Percentiles rank a stretch among this genome's conserved stretches.
These are phyloP conservation scores for Micrastur ruficollis DNA, from an alignment of 2,797 vertebrate species.

Conservation along the genomic window DNA sequence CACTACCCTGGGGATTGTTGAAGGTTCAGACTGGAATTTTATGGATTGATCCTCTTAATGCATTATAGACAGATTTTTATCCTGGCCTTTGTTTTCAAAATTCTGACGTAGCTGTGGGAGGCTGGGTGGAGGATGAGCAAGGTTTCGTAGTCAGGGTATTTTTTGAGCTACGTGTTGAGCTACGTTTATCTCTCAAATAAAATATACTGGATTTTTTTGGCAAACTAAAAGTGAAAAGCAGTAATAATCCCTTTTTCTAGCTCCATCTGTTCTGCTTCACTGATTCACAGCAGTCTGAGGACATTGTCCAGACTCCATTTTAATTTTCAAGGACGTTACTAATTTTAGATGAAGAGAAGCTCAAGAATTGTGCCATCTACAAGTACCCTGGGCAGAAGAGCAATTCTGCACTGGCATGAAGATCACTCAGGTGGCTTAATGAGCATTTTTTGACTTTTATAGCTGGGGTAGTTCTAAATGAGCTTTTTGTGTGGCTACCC, in stretches of 20 bases:
- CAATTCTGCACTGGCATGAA: background rate
- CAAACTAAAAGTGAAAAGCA: background rate
- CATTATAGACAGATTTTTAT: background rate
- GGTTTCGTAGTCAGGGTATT: background rate
- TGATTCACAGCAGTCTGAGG: background rate
- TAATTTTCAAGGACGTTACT: conserved; percentile 21
- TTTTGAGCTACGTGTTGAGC: background rate
- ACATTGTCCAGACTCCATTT: background rate
- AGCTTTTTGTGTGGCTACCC: background rate
- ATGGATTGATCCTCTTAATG: background rate
- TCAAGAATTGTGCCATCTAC: fast-evolving
- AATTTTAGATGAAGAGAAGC: background rate
- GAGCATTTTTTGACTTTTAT: background rate
- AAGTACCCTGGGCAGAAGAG: background rate
- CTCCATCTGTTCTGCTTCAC: background rate
- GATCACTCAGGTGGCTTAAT: background rate
- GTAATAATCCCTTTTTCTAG: background rate
- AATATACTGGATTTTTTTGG: background rate
- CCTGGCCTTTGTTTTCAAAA: background rate
- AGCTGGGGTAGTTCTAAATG: background rate
- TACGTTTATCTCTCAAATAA: background rate
- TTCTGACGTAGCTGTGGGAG: background rate
- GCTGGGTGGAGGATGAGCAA: background rate
- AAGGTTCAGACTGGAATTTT: background rate
- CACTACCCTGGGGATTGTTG: background rate